Conservation (phyloP, 2,888 invertebrate species). For the Tachystola acroxantha region DNA sequence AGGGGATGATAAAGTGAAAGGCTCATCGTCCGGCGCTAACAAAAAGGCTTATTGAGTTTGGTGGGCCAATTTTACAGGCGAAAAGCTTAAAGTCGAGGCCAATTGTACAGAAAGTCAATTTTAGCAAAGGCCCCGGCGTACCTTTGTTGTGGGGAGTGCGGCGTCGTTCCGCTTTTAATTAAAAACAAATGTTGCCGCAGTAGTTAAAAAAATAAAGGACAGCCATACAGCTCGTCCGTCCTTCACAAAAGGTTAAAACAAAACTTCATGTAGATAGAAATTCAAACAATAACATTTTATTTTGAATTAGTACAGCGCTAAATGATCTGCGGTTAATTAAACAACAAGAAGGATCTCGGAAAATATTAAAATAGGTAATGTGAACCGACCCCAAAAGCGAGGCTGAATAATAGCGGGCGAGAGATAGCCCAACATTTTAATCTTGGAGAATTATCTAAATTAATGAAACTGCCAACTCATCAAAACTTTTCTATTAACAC, state of each 20-base stretch:
- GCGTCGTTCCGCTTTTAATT: conserved; percentile 19
- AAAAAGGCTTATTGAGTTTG: conserved; percentile 59
- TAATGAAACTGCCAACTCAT: conserved; percentile 27
- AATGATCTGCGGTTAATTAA: no score
- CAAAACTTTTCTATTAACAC: conserved; percentile 37
- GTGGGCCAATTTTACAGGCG: conserved; percentile 41
- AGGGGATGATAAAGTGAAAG: conserved; percentile 49
- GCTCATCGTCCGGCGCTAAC: conserved; percentile 40
- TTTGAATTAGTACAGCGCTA: not conserved
- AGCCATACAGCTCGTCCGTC: not conserved
- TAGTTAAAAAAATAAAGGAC: conserved; percentile 7
- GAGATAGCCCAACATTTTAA: conserved; percentile 9
- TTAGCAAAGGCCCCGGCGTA: conserved; percentile 11
- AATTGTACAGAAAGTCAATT: conserved; percentile 27
- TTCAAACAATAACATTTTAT: not conserved
- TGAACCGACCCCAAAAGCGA: not conserved
- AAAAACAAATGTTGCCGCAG: conserved; percentile 14
- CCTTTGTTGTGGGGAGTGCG: conserved; percentile 9
- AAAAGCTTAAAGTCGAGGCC: conserved; percentile 23
- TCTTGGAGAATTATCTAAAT: conserved; percentile 13
- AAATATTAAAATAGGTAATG: not conserved
- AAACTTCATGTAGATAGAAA: not conserved
- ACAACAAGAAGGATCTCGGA: no score
- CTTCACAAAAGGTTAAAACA: not conserved
- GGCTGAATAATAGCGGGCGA: not conserved